Percentiles rank a stretch among this genome's conserved stretches.
Conservation (phyloP, 2,797 vertebrate species). For the Syndactyla subalaris region DNA sequence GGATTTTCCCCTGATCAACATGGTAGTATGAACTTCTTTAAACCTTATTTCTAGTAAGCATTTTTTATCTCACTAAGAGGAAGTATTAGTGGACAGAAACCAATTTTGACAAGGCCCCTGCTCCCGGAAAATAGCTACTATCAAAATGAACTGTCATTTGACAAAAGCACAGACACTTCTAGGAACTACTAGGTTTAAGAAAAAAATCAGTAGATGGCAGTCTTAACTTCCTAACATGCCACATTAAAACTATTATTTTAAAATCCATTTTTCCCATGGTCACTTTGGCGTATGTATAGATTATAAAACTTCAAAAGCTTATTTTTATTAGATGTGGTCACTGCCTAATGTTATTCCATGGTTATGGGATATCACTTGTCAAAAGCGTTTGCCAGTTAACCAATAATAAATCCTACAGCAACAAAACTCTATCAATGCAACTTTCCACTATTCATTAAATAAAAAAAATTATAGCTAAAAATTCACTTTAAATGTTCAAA, state of each 20-base stretch:
- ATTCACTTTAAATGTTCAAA: not conserved
- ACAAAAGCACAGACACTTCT: constrained; percentile 57
- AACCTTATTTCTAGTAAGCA: not conserved
- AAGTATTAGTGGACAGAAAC: constrained; percentile 35
- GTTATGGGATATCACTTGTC: constrained; percentile 39
- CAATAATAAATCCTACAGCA: constrained; percentile 38
- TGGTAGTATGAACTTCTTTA: constrained; percentile 28
- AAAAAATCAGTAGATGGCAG: constrained; percentile 93
- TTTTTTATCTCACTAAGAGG: constrained; percentile 34
- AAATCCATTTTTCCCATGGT: constrained; percentile 4
- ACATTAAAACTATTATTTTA: constrained; percentile 32
- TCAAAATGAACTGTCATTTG: constrained; percentile 74
- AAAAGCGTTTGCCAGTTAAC: constrained; percentile 44
- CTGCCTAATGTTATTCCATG: constrained; percentile 29
- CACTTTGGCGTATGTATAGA: not conserved
- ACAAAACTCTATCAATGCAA: not conserved
- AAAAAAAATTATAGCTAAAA: constrained; percentile 8
- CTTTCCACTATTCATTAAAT: not conserved
- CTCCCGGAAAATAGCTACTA: constrained; percentile 75
- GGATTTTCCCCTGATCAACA: constrained; percentile 5
- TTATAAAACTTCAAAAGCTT: constrained; percentile 41
- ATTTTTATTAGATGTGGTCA: constrained; percentile 55
- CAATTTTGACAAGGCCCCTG: constrained; percentile 74
- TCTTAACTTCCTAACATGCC: constrained; percentile 84
- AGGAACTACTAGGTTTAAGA: constrained; percentile 67